A percentile compares a stretch with the other conserved stretches of the same genome.
Evolutionary conservation across 2,113 vertebrate species (phyloP).

Genomic region (Cyanocitta stelleri): DNA sequence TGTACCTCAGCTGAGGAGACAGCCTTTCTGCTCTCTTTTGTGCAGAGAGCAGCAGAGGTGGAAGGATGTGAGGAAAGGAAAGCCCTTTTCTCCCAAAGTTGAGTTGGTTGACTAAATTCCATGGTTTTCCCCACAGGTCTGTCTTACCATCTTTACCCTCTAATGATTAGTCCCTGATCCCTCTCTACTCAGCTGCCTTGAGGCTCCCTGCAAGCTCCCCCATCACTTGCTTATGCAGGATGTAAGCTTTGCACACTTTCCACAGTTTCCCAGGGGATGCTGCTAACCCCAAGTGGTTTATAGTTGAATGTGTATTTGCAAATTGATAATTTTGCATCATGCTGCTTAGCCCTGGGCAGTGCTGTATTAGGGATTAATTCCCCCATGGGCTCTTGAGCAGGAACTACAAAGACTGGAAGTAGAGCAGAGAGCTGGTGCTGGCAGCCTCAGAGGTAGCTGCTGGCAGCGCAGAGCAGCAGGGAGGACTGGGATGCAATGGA

Average conservation of each 20-base stretch:
- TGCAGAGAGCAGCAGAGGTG: not conserved
- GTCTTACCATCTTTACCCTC: not conserved
- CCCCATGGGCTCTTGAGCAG: not conserved
- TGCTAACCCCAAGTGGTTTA: not conserved
- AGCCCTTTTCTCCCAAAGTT: not conserved
- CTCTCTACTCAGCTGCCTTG: not conserved
- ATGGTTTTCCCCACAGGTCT: not conserved
- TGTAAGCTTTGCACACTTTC: not conserved
- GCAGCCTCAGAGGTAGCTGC: not conserved
- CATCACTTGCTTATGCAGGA: not conserved
- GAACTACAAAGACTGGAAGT: not conserved
- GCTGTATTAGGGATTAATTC: slow-evolving; percentile 14
- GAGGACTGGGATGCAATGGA: not conserved
- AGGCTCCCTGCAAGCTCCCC: not conserved
- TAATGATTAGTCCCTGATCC: not conserved
- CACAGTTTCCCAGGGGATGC: not conserved
- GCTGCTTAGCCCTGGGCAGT: slow-evolving; percentile 19
- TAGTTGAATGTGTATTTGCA: slow-evolving; percentile 42
- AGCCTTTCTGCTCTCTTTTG: not conserved
- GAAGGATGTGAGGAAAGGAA: not conserved
- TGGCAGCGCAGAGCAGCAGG: not conserved
- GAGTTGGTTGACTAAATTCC: not conserved
- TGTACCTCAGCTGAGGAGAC: not conserved
- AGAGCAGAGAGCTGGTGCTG: not conserved
- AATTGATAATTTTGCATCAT: slow-evolving; percentile 34